phyloP scores from a whole-genome alignment of 2,888 invertebrate species.

The Ormyrus thymus region DNA sequence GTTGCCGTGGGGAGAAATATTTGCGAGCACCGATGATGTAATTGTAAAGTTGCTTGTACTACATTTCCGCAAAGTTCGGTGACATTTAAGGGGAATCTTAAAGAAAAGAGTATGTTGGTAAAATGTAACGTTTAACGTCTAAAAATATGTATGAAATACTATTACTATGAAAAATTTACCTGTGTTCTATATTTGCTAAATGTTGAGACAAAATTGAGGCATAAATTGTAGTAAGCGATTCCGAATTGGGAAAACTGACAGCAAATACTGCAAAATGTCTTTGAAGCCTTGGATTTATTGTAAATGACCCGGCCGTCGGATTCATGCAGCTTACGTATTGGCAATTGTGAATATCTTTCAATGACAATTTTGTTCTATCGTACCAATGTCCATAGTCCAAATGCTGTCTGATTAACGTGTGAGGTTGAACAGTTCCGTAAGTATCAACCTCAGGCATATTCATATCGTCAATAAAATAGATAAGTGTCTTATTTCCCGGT shows the following conservation, averaged over 20 bases:
- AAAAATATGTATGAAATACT: not conserved
- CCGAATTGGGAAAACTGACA: constrained; percentile 87
- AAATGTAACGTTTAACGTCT: not conserved
- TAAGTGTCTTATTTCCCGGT: constrained; percentile 93
- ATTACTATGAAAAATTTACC: constrained; percentile 76
- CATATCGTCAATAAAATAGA: constrained; percentile 98
- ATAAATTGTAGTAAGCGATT: constrained; percentile 92
- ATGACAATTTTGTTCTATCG: constrained; percentile 88
- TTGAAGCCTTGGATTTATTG: constrained; percentile 95
- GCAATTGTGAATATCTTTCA: constrained; percentile 97
- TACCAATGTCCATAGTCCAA: constrained; percentile 98
- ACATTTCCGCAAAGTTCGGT: constrained; percentile 77
- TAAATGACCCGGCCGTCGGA: constrained; percentile 97
- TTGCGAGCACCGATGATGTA: constrained; percentile 91
- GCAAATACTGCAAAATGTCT: constrained; percentile 93
- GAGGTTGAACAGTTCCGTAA: constrained; percentile 97
- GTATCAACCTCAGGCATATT: constrained; percentile 97
- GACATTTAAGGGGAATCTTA: constrained; percentile 68
- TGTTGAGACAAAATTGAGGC: constrained; percentile 92
- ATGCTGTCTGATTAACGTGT: constrained; percentile 95
- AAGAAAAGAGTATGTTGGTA: not conserved
- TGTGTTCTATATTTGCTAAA: constrained; percentile 86
- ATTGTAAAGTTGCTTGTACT: constrained; percentile 87
- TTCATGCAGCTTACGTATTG: constrained; percentile 99
- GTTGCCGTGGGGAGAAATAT: constrained; percentile 96